These are phyloP conservation scores for Macaca mulatta DNA, from an alignment of 2,113 vertebrate genomes.

Conservation along the genomic window DNA sequence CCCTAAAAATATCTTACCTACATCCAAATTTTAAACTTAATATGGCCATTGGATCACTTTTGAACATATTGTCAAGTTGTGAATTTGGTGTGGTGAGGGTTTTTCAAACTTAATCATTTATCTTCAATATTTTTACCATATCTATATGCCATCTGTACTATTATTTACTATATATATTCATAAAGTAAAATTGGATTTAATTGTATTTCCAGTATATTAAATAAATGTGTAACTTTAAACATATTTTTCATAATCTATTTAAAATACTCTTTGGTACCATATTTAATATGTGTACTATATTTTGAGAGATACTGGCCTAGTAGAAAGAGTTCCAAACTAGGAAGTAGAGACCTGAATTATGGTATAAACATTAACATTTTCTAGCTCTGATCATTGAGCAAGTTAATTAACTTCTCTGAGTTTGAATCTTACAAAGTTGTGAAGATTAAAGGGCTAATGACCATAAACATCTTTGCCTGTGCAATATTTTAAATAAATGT, in stretches of 20 bases:
- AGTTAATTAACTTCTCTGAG: not conserved
- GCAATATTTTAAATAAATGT: not conserved
- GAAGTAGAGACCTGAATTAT: not conserved
- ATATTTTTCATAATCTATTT: not conserved
- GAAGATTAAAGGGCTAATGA: slow-evolving; percentile 34
- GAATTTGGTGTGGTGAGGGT: not conserved
- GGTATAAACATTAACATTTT: not conserved
- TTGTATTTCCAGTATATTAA: slow-evolving; percentile 22
- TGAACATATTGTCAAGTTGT: not conserved
- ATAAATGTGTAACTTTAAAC: not conserved
- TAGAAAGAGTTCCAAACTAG: not conserved
- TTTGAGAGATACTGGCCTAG: not conserved
- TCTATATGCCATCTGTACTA: not conserved
- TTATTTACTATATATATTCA: not conserved
- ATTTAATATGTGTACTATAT: not conserved
- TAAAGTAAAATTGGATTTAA: slow-evolving; percentile 5
- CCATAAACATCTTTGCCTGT: not conserved
- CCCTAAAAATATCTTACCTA: not conserved
- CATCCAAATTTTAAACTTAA: not conserved
- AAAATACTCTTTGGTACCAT: not conserved
- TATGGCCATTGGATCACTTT: not conserved
- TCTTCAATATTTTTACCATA: not conserved
- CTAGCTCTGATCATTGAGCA: not conserved
- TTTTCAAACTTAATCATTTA: not conserved
- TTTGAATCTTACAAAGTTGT: not conserved